phyloP scores from a whole-genome alignment of 2,888 invertebrate genomes.

The Nemoura dubitans region DNA sequence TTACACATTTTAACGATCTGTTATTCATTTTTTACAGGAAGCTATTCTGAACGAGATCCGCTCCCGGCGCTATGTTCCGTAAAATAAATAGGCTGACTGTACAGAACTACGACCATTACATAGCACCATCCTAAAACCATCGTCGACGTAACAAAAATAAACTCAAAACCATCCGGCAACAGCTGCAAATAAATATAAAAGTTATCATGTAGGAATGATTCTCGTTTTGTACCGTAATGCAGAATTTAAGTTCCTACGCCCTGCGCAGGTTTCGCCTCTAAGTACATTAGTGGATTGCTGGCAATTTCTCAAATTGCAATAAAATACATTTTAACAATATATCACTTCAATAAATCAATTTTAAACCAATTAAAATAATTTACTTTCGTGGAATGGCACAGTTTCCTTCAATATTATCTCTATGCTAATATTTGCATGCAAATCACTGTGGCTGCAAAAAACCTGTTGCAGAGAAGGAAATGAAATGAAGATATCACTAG shows the following conservation, averaged over 20 bases:
- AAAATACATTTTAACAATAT: not conserved
- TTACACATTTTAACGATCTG: not conserved
- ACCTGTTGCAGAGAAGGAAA: not conserved
- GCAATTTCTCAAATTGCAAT: not conserved
- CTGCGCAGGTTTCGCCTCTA: not conserved
- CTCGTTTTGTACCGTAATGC: not conserved
- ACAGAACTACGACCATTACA: not conserved
- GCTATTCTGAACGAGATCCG: not conserved
- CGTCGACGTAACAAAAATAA: not conserved
- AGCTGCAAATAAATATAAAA: slow-evolving; percentile 4
- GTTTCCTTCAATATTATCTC: not conserved
- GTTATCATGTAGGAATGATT: not conserved
- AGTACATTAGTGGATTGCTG: not conserved
- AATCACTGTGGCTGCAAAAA: not conserved
- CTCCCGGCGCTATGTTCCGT: not conserved
- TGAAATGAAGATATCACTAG: not conserved
- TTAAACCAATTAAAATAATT: slow-evolving; percentile 15
- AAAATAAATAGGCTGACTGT: slow-evolving; percentile 12
- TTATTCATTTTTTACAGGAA: not conserved
- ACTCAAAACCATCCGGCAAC: not conserved
- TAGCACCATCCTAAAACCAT: not conserved
- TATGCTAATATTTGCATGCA: too few species aligned
- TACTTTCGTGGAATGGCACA: slow-evolving; percentile 25
- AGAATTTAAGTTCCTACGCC: not conserved
- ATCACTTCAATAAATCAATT: not conserved